Conservation (phyloP, 1,140 invertebrate genomes). For the Dreissena rostriformis region DNA sequence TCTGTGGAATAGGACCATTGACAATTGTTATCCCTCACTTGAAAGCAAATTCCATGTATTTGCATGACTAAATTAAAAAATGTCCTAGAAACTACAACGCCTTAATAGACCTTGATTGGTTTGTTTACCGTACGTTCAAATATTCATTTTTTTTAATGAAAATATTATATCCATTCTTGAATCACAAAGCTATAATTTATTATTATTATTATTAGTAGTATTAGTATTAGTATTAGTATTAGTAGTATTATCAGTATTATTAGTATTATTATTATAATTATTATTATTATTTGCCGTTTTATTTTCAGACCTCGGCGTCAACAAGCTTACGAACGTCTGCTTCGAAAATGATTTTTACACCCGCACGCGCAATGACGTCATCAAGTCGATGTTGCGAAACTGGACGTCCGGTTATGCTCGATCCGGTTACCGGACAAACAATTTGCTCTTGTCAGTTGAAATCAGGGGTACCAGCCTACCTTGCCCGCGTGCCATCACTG, state of each 20-base stretch:
- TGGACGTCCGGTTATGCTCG: slow-evolving; percentile 53
- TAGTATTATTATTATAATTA: slow-evolving; percentile 8
- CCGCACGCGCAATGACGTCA: slow-evolving; percentile 11
- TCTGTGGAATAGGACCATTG: no score
- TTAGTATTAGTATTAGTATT: neutral
- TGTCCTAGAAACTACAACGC: no score
- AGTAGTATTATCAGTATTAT: neutral
- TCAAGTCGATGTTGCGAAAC: slow-evolving; percentile 43
- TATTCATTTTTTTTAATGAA: no score
- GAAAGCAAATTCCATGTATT: no score
- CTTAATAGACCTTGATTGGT: no score
- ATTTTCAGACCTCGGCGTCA: slow-evolving; percentile 20
- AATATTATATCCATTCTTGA: neutral
- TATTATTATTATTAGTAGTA: neutral
- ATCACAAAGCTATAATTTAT: neutral
- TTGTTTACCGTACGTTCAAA: no score
- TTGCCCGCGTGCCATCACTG: slow-evolving; percentile 41
- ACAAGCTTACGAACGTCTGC: slow-evolving; percentile 34
- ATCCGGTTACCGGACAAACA: slow-evolving; percentile 31
- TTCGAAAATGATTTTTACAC: slow-evolving; percentile 23
- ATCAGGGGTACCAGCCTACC: slow-evolving; percentile 40
- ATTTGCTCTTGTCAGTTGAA: slow-evolving; percentile 53
- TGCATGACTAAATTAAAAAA: no score
- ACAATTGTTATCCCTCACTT: no score
- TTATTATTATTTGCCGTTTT: neutral